Base-by-base conservation (phyloP, 2,797 vertebrate species). In the Ptychobarbus kaznakovi region DNA sequence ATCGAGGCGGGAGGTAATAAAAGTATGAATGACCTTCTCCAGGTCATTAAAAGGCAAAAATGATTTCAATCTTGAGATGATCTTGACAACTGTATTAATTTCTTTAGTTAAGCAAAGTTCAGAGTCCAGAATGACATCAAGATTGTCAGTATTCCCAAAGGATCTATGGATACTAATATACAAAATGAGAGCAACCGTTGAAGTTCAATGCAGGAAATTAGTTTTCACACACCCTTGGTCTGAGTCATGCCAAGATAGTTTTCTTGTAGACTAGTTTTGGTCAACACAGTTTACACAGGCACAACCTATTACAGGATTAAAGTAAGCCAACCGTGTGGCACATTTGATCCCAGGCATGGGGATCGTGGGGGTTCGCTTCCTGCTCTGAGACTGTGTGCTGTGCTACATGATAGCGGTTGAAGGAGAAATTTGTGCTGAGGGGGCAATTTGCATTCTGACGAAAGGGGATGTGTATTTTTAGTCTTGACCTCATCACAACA, bases 351-450 rank as follows among this genome's bases (percentile, higher is more conserved):
- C 77, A 70, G 75, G 6, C 82, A 76, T 72, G 15, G 90, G 91
- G 90, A 89, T 92, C 90, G 87, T 91, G 91, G 92, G 89, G 91
- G 68, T 70, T 80, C 38, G 82, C 89, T 86, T 53, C 72, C 87
- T 80, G 86, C 88, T 87, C 28, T 35, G 74, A 22, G 88, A 84
- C 80, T 53, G 84, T 85, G 49, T 42, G 76, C 13, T 35, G 49
- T 84, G 89, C 66, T 51, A 88, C 88, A 44, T 87, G 88, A 92
- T 91, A 81, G 25, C 78, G n/a, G 73, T 82, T 88, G 89, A 94
- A 93, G 90, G 92, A 89, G 87, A 91, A 89, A 90, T 88, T 92
- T 89, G 89, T 46, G 90, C 92, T 91, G 92, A 93, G 90, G 88
- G 68, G 80, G 87, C 89, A 84, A 51, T 89, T 90, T 89, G 75